These are phyloP conservation scores for Helicoverpa assulta DNA, from an alignment of 2,888 invertebrate genomes.

Conservation along the genomic window DNA sequence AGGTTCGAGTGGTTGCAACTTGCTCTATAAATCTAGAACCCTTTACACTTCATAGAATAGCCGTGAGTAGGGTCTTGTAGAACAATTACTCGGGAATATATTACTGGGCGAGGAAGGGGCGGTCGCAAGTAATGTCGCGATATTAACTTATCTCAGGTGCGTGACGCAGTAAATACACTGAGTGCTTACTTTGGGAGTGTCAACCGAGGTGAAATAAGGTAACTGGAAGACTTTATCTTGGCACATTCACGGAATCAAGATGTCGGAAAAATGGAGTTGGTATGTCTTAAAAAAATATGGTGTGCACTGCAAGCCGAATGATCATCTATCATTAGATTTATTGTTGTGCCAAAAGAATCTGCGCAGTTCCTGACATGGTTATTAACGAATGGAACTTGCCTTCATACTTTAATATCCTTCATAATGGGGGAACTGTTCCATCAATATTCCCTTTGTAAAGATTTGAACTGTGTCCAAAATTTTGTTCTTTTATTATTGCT, in stretches of 20 bases:
- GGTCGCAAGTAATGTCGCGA: slow-evolving; percentile 74
- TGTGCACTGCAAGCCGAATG: slow-evolving; percentile 27
- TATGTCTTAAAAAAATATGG: slow-evolving; percentile 34
- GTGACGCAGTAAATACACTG: slow-evolving; percentile 71
- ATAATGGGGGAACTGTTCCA: slow-evolving; percentile 29
- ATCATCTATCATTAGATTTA: slow-evolving; percentile 64
- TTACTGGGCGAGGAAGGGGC: slow-evolving; percentile 65
- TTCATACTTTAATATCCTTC: slow-evolving; percentile 56
- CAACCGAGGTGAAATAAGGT: slow-evolving; percentile 65
- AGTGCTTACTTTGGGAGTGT: slow-evolving; percentile 69
- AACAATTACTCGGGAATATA: slow-evolving; percentile 84
- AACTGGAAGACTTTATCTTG: slow-evolving; percentile 53
- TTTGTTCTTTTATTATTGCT: slow-evolving; percentile 29
- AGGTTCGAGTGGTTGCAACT: slow-evolving; percentile 76
- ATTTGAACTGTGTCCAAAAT: slow-evolving; percentile 49
- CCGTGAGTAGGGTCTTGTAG: slow-evolving; percentile 78
- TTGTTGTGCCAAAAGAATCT: slow-evolving; percentile 60
- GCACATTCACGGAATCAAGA: slow-evolving; percentile 51
- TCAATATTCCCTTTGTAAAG: slow-evolving; percentile 44
- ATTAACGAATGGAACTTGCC: slow-evolving; percentile 61
- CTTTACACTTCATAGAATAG: slow-evolving; percentile 87
- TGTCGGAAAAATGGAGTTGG: slow-evolving; percentile 50
- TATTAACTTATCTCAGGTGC: slow-evolving; percentile 84
- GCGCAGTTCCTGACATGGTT: slow-evolving; percentile 57
- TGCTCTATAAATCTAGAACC: slow-evolving; percentile 83